Evolutionary conservation across 2,797 vertebrate species (phyloP), one percentile per base, ranked within the genome.

Genomic region (Cyprinodon diabolis): DNA sequence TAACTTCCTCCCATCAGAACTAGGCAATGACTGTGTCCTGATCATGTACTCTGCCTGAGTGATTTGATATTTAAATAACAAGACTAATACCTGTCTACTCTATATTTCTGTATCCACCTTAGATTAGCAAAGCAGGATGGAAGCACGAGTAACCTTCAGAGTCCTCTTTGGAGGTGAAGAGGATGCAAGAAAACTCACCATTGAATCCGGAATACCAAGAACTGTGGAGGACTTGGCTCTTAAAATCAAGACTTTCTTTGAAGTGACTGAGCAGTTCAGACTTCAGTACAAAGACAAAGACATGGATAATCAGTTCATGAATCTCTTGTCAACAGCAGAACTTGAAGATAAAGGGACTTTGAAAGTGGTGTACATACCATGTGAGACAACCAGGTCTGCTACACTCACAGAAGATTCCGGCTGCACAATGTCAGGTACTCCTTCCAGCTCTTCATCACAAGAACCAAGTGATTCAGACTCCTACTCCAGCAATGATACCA

Each of bases 201-300:
- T n/a, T n/a, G n/a, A n/a, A n/a, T n/a, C n/a, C n/a, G n/a, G n/a
- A n/a, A n/a, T n/a, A n/a, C n/a, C n/a, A n/a, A n/a, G n/a, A n/a
- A n/a, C n/a, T n/a, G n/a, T n/a, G n/a, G n/a, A n/a, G n/a, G n/a
- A n/a, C n/a, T n/a, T n/a, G n/a, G n/a, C 43, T 48, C 43, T 66
- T 66, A 3, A 66, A 66, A 66, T 48, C 13, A 48, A 66, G 63
- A 66, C 63, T 66, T 23, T 66, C 43, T 66, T 66, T 63, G 9
- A 63, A 40, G 35, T 63, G 43, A 47, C 43, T 47, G 3, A 66
- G 40, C 43, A 13, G 17, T 66, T 66, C 43, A 48, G n/a, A 48
- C 13, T 47, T 66, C 45, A 66, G 45, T 25, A 48, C 45, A 66
- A 14, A 58, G 56, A 58, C 25, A 25, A 3, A 58, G n/a, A n/a